phyloP scores from a whole-genome alignment of 2,888 invertebrate genomes.

The Iselma pallidipennis region DNA sequence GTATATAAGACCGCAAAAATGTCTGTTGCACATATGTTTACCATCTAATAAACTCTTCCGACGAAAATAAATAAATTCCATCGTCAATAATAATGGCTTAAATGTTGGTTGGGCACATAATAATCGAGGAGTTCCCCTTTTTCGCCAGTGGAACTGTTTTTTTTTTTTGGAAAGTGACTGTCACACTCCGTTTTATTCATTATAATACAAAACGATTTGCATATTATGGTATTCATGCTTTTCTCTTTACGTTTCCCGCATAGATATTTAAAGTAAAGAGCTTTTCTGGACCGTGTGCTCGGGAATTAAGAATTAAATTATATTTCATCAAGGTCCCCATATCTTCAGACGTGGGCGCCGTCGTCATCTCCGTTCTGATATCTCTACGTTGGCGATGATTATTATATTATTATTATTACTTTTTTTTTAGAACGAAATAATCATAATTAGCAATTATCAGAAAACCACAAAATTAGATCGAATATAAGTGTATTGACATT shows the following conservation, averaged over 20 bases:
- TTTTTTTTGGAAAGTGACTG: background rate
- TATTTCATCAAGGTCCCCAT: conserved; percentile 24
- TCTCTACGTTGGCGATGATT: background rate
- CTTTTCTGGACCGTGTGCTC: conserved; percentile 22
- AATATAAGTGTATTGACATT: background rate
- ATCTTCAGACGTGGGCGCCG: background rate
- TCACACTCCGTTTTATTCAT: conserved; percentile 36
- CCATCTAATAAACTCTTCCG: background rate
- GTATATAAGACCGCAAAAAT: conserved; percentile 2
- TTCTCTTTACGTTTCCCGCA: conserved; percentile 12
- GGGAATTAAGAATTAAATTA: conserved; percentile 32
- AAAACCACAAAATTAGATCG: no score
- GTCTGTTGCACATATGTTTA: conserved; percentile 7
- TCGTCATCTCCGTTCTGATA: background rate
- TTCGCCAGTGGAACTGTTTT: no score
- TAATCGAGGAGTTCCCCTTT: background rate
- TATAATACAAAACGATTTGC: conserved; percentile 40
- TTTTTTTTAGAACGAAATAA: no score
- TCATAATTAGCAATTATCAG: background rate
- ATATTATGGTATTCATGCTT: conserved; percentile 38
- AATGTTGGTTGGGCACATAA: no score
- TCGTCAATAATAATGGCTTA: background rate
- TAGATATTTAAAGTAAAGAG: conserved; percentile 37
- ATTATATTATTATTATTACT: background rate
- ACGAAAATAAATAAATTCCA: background rate